Evolutionary conservation across 1,140 invertebrate genomes (phyloP), one percentile per base, ranked within the genome.

Genomic region (Aleiodes sp.): DNA sequence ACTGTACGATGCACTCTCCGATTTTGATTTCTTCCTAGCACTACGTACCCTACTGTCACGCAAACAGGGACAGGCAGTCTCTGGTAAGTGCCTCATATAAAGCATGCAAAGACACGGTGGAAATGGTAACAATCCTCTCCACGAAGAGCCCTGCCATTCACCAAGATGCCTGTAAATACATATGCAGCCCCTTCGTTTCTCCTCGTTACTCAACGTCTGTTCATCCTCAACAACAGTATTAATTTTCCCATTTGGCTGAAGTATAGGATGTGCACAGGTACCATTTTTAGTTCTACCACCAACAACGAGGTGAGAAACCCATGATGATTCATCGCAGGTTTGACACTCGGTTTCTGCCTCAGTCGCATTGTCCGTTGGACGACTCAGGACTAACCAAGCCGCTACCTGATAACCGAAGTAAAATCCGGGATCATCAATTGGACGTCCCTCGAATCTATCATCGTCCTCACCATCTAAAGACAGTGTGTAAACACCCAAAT

Each of bases 51-150:
- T 16, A 6, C n/a, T 31, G 12, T 59, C 56, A 21, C 65, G 65
- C 2, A 69, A 31, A 69, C 67, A 69, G 14, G 41, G 43, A 19
- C 67, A 69, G 2, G 39, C 10, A 37, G 29, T 63, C 9, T 37
- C 60, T 12, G 60, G 12, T 6, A 52, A 56, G 19, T 46, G 41
- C 9, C 67, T 8, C 39, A 69, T 29, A 16, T 63, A 56, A 2
- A 69, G 21, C 41, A 63, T 69, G n/a, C 67, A 69, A 6, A 63
- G n/a, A 57, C 67, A 69, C 2, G 67, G 67, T 37, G 67, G 67
- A 56, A 69, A 69, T 9, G 57, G 28, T 21, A 69, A 52, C 9
- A 69, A 52, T 8, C 67, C 67, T 1, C 60, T 14, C 14, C 46
- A 57, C 24, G 60, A 56, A 28, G 67, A 19, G 1, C 59, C 67